These are phyloP conservation scores for Pseudomyrmex cubaensis DNA, from an alignment of 1,140 invertebrate species.

Conservation along the genomic window DNA sequence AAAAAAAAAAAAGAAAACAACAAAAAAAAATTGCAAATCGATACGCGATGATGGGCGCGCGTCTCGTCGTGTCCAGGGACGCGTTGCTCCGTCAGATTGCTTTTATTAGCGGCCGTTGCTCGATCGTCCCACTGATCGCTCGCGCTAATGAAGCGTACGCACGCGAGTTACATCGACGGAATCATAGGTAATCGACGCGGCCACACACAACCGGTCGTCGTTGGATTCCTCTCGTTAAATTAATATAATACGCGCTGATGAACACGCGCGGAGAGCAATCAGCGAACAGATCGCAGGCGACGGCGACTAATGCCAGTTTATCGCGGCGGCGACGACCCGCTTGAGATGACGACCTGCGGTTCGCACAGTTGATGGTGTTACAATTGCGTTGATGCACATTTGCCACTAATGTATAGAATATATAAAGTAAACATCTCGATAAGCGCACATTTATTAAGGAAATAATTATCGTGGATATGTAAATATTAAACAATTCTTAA, in stretches of 20 bases:
- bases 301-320: constrained; percentile 43
- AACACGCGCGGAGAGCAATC: constrained; percentile 23
- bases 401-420: background rate
- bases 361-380: background rate
- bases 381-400: background rate
- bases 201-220: constrained; percentile 4
- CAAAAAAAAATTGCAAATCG: constrained; percentile 44
- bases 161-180: constrained; percentile 9
- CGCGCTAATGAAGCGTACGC: constrained; percentile 30
- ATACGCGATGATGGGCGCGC: constrained; percentile 31
- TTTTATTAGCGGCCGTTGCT: constrained; percentile 27
- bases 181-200: constrained; percentile 40
- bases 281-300: constrained; percentile 25
- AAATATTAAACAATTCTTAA: too few species aligned
- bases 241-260: constrained; percentile 54
- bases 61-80: constrained; percentile 2
- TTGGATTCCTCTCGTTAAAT: constrained; percentile 44
- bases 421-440: background rate
- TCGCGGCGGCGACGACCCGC: background rate
- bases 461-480: too few species aligned
- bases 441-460: background rate
- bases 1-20: constrained; percentile 12
- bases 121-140: background rate
- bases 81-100: constrained; percentile 1
- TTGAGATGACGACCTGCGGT: background rate